Percentiles rank a stretch among this genome's conserved stretches.
Evolutionary conservation across 2,113 vertebrate genomes (phyloP).

Genomic region (Dasyornis broadbenti): DNA sequence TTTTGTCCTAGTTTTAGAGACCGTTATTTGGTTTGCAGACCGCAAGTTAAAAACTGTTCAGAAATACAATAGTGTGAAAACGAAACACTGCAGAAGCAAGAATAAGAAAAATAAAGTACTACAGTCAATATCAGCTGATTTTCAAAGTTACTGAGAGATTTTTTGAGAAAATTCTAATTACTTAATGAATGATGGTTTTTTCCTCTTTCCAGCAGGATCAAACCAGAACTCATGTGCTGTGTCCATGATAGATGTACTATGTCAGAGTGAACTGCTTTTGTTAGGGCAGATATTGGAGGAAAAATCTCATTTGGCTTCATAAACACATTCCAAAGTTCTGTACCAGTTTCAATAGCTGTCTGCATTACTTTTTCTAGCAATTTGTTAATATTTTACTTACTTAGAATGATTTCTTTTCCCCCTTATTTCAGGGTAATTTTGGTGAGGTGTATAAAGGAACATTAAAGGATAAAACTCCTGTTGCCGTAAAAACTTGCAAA

Average conservation of each 20-base stretch:
- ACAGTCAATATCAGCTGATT: neutral
- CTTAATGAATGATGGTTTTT: neutral
- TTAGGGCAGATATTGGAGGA: neutral
- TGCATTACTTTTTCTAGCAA: neutral
- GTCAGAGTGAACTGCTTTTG: neutral
- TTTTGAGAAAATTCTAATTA: neutral
- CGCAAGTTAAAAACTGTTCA: neutral
- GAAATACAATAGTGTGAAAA: neutral
- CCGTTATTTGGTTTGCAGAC: neutral
- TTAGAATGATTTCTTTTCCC: neutral
- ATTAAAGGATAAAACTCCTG: constrained; percentile 88
- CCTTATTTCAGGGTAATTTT: constrained; percentile 87
- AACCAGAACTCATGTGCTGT: neutral
- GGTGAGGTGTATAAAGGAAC: constrained; percentile 95
- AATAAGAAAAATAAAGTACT: neutral
- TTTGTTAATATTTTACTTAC: neutral
- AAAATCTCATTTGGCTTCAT: neutral
- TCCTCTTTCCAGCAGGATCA: neutral
- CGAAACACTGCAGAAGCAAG: neutral
- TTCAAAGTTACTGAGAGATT: neutral
- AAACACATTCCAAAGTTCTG: neutral
- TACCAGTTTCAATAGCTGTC: neutral
- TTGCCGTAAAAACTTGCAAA: constrained; percentile 97
- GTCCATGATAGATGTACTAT: neutral
- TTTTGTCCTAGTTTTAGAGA: neutral